Evolutionary conservation across 1,140 invertebrate species (phyloP).

Genomic region (Gyrodactylus bullatarudis): DNA sequence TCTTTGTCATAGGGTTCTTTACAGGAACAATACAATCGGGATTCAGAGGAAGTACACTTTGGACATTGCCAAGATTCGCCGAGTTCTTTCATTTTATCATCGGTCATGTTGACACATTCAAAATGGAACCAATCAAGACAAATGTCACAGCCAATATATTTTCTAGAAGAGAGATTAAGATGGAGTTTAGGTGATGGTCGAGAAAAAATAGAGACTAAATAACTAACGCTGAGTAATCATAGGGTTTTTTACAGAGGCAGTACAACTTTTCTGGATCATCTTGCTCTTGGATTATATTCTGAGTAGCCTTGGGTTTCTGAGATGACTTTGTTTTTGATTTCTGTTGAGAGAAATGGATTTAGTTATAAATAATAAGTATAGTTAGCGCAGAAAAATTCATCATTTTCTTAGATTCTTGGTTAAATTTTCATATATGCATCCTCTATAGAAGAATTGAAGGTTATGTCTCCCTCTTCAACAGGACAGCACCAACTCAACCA

Average conservation of each 20-base stretch:
- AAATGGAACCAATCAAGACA: conserved; percentile 98
- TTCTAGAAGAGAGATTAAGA: conserved; percentile 27
- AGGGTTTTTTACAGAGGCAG: conserved; percentile 70
- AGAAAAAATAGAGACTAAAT: conserved; percentile 19
- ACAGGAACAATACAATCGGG: conserved; percentile 53
- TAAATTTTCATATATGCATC: no score
- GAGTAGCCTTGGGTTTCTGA: no score
- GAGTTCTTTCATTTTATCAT: not conserved
- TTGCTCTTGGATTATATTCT: no score
- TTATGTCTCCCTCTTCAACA: no score
- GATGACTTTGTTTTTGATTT: no score
- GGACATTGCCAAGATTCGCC: not conserved
- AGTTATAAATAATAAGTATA: no score
- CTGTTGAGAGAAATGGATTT: no score
- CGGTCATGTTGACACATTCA: conserved; percentile 50
- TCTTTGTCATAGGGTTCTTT: conserved; percentile 60
- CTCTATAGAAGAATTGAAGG: no score
- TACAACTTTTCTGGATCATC: conserved; percentile 30
- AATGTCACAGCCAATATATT: conserved; percentile 86
- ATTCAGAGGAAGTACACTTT: not conserved
- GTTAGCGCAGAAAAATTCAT: no score
- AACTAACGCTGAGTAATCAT: conserved; percentile 31
- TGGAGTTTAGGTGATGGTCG: no score
- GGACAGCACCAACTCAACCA: no score
- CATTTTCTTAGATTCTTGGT: no score